These are phyloP conservation scores for Baryphthengus martii DNA, from an alignment of 2,113 vertebrate species.

Conservation along the genomic window DNA sequence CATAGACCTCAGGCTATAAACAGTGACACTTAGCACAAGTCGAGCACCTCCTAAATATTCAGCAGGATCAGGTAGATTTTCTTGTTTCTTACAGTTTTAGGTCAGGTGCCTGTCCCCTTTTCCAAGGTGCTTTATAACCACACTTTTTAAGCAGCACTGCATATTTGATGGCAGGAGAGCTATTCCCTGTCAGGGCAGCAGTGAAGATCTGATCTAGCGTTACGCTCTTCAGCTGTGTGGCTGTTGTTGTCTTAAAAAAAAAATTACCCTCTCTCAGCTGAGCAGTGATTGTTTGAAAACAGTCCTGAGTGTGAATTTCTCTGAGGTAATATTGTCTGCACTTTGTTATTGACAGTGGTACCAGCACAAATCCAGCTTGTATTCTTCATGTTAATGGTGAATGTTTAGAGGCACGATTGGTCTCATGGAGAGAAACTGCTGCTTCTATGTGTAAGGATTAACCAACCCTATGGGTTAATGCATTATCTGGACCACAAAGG, in stretches of 20 bases:
- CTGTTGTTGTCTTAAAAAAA: not conserved
- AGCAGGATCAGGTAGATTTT: not conserved
- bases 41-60: not conserved
- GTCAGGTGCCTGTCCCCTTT: not conserved
- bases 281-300: not conserved
- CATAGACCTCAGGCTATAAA: not conserved
- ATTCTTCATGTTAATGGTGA: rapidly evolving
- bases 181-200: not conserved
- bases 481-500: not conserved
- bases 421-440: not conserved
- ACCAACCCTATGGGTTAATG: not conserved
- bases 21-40: too few species aligned
- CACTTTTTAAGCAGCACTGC: rapidly evolving
- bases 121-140: rapidly evolving
- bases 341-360: not conserved
- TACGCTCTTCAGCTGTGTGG: not conserved
- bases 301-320: not conserved
- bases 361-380: not conserved
- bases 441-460: not conserved
- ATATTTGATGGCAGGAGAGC: not conserved
- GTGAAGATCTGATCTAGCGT: not conserved
- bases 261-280: too few species aligned
- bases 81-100: not conserved
- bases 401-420: rapidly evolving
- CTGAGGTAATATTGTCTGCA: not conserved